Percentiles rank a stretch among this genome's conserved stretches.
phyloP scores from a whole-genome alignment of 92 coral and sea anemone genomes.

The Virgularia gustaviana region DNA sequence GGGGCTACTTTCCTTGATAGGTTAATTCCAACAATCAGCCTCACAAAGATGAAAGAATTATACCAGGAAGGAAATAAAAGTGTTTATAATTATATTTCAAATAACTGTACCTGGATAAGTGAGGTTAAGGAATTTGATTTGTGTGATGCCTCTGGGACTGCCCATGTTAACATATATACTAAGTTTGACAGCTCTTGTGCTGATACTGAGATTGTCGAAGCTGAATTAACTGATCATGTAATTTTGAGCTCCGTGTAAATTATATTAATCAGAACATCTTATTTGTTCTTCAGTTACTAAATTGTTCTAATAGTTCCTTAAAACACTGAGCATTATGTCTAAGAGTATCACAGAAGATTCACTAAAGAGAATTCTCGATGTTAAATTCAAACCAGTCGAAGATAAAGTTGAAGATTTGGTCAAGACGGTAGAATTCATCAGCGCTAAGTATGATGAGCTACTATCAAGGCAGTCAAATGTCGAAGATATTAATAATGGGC shows the following conservation, averaged over 20 bases:
- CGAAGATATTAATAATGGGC: not conserved
- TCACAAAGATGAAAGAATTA: slow-evolving; percentile 51
- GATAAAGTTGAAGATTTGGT: not conserved
- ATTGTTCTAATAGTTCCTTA: too few relatives aligned
- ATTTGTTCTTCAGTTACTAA: too few relatives aligned
- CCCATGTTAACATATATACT: slow-evolving; percentile 48
- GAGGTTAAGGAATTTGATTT: slow-evolving; percentile 62
- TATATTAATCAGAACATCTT: too few relatives aligned
- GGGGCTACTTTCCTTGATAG: slow-evolving; percentile 60
- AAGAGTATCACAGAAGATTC: slow-evolving; percentile 11
- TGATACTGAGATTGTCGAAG: slow-evolving; percentile 46
- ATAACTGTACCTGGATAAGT: slow-evolving; percentile 51
- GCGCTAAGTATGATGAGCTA: slow-evolving; percentile 1
- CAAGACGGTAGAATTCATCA: slow-evolving; percentile 15
- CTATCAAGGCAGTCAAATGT: not conserved
- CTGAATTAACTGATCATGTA: not conserved
- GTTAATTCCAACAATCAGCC: slow-evolving; percentile 22
- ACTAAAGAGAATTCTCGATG: not conserved
- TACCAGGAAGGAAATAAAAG: slow-evolving; percentile 34
- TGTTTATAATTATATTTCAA: slow-evolving; percentile 42
- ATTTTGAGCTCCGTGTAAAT: too few relatives aligned
- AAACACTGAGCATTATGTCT: too few relatives aligned
- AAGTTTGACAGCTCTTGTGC: slow-evolving; percentile 39
- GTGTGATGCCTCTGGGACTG: slow-evolving; percentile 48
- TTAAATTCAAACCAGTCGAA: slow-evolving; percentile 6